Base-by-base conservation (phyloP, 2,888 invertebrate genomes). In the Thymelicus acteon region DNA sequence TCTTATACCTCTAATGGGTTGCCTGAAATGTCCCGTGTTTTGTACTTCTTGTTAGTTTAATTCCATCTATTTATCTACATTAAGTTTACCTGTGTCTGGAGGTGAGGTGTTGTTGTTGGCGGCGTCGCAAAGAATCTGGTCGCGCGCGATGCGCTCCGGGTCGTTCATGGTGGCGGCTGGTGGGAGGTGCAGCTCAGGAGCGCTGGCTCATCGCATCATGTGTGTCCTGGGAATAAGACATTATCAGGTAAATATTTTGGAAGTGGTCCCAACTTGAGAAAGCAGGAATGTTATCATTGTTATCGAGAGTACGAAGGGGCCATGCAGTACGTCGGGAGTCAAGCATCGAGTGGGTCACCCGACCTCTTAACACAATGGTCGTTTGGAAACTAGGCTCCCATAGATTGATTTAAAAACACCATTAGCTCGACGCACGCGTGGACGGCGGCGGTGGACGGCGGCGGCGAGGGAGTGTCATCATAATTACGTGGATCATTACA, bases 121-220 rank as follows among this genome's bases (percentile, higher is more conserved):
- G 48, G 68, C 77, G 54, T 75, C 82, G 82, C 91, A 90, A 66
- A 79, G 85, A 72, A 74, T 80, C 69, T 74, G 78, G 71, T 89
- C 90, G 74, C 85, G 86, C 73, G 82, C 85, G 73, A 86, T 87
- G 68, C 89, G 87, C 81, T 84, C 86, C 69, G 84, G 82, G 84
- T 90, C 90, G 71, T 90, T 86, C 90, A 91, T 91, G 72, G 60
- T 70, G 44, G 47, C 47, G 7, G 6, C 37, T 15, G 7, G 8
- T 7, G 24, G 68, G n/a, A 61, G 39, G 44, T 44, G 37, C 63
- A 15, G 64, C 40, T 31, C 60, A 54, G 39, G 2, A 8, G 7
- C 7, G 1, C 57, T 31, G 31, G 31, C 24, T 57, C 57, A 57
- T 12, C 31, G 31, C 57, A 57, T 10, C 6, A 15, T 57, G 31